A percentile compares a stretch with the other conserved stretches of the same genome.
Conservation (phyloP, 1,140 invertebrate species). For the Lepidurus packardi region DNA sequence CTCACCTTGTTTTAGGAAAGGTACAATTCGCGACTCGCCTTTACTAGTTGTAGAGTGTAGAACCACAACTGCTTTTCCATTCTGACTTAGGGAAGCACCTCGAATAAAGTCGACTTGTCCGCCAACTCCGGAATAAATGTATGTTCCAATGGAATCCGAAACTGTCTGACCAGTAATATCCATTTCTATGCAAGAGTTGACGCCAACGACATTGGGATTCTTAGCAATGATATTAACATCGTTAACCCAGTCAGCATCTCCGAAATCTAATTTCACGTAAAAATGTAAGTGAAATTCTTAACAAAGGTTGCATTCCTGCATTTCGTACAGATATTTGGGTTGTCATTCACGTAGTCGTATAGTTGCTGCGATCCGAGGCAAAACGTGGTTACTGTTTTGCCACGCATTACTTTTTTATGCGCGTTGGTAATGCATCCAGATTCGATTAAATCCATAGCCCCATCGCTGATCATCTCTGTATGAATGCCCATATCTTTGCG, state of each 20-base stretch:
- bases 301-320: slow-evolving; percentile 8
- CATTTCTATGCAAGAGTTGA: slow-evolving; percentile 92
- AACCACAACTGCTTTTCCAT: slow-evolving; percentile 88
- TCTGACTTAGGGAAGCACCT: slow-evolving; percentile 77
- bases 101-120: slow-evolving; percentile 92
- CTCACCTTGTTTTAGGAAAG: slow-evolving; percentile 71
- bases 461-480: slow-evolving; percentile 89
- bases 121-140: slow-evolving; percentile 80
- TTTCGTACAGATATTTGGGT: slow-evolving; percentile 56
- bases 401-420: slow-evolving; percentile 69
- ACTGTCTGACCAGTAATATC: slow-evolving; percentile 88
- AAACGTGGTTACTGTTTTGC: slow-evolving; percentile 78
- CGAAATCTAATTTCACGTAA: slow-evolving; percentile 60
- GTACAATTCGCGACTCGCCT: slow-evolving; percentile 82
- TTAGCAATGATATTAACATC: slow-evolving; percentile 68
- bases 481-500: slow-evolving; percentile 91
- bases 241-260: slow-evolving; percentile 79
- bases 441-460: slow-evolving; percentile 76
- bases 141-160: slow-evolving; percentile 84
- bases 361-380: slow-evolving; percentile 75
- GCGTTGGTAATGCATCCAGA: slow-evolving; percentile 82
- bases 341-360: slow-evolving; percentile 88
- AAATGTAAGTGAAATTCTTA: too few relatives aligned
- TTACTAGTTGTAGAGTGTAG: slow-evolving; percentile 76
- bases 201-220: slow-evolving; percentile 86